Evolutionary conservation across 2,797 vertebrate species (phyloP).

Genomic region (Parauchenoglanis ngamensis): DNA sequence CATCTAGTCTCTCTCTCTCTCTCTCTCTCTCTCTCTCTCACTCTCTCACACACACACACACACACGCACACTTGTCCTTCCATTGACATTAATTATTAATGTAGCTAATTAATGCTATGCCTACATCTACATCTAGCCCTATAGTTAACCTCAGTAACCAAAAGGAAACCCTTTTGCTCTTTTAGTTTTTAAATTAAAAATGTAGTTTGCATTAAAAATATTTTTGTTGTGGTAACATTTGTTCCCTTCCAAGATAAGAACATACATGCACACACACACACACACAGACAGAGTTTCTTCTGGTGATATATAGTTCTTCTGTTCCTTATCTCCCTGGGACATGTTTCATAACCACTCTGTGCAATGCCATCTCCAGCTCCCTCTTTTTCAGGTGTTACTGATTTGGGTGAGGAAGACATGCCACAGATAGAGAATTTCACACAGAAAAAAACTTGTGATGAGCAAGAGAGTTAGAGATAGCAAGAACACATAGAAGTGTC

Average conservation of each 20-base stretch:
- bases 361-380: constrained; percentile 57
- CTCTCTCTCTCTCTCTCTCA: not conserved
- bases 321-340: constrained; percentile 53
- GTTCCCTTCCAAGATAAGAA: not conserved
- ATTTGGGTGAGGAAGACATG: constrained; percentile 46
- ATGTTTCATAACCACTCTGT: constrained; percentile 73
- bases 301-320: constrained; percentile 17
- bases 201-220: not conserved
- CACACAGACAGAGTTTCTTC: not conserved
- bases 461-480: constrained; percentile 68
- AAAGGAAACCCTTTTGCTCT: not conserved
- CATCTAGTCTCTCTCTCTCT: not conserved
- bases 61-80: not conserved
- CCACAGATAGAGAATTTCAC: not conserved
- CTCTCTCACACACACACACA: not conserved
- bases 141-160: not conserved
- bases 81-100: not conserved
- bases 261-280: not conserved
- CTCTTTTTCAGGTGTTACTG: constrained; percentile 57
- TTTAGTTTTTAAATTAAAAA: not conserved
- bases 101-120: not conserved
- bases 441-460: constrained; percentile 1
- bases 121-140: not conserved
- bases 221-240: no score
- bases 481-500: constrained; percentile 70